A percentile compares a stretch with the other conserved stretches of the same genome.
phyloP scores from a whole-genome alignment of 2,797 vertebrate species.

The Synaphobranchus kaupii region DNA sequence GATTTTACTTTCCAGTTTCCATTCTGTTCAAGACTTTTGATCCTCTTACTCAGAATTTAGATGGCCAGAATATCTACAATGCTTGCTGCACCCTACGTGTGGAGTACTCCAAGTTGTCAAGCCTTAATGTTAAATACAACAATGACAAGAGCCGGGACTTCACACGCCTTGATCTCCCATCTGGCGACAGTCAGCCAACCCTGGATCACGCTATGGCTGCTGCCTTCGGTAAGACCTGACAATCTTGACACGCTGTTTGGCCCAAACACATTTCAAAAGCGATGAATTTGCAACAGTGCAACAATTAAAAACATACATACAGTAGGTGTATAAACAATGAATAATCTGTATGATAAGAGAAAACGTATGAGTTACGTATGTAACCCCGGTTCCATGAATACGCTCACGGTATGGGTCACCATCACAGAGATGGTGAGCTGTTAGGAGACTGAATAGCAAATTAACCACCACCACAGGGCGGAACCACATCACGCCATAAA shows the following conservation, averaged over 20 bases:
- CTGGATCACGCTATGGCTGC: constrained; percentile 64
- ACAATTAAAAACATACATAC: background rate
- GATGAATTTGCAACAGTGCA: background rate
- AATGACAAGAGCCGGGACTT: constrained; percentile 87
- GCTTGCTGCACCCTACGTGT: constrained; percentile 79
- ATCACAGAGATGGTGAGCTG: no score
- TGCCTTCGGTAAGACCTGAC: constrained; percentile 73
- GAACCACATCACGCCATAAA: no score
- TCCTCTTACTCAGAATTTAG: constrained; percentile 66
- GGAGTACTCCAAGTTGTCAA: constrained; percentile 80
- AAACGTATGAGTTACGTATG: no score
- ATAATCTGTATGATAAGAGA: background rate
- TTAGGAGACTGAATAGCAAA: no score
- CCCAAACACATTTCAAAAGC: background rate
- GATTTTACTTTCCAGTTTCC: background rate
- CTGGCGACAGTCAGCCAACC: constrained; percentile 66
- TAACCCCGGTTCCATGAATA: no score
- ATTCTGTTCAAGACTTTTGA: background rate
- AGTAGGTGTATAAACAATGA: no score
- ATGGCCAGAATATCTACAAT: constrained; percentile 79
- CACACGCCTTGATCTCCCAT: constrained; percentile 79
- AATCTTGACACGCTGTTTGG: background rate
- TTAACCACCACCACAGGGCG: no score
- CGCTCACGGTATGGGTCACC: no score
- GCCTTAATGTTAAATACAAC: constrained; percentile 83